A percentile compares a stretch with the other conserved stretches of the same genome.
phyloP scores from a whole-genome alignment of 2,888 invertebrate species.

The Hydrotaea cyrtoneurina region DNA sequence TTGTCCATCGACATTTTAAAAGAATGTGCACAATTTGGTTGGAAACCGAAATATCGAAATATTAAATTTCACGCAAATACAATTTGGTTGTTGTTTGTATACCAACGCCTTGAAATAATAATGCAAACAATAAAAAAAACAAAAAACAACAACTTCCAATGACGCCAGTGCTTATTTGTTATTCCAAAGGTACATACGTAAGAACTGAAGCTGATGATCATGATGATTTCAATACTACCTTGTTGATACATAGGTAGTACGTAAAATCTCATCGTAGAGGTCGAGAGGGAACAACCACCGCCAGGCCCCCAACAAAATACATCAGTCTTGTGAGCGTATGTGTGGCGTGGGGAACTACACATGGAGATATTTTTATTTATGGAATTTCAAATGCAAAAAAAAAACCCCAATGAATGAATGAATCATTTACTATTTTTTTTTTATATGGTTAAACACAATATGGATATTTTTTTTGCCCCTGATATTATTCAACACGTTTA shows the following conservation, averaged over 20 bases:
- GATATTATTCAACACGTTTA: neutral
- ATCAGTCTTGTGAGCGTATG: neutral
- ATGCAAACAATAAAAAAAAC: neutral
- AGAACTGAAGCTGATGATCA: neutral
- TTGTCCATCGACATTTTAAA: neutral
- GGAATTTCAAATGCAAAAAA: neutral
- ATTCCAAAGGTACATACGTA: neutral
- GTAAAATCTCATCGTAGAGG: conserved; percentile 10
- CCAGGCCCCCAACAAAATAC: conserved; percentile 18
- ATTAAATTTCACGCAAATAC: no score
- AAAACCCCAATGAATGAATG: neutral
- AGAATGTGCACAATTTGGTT: neutral
- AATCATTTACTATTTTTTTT: neutral
- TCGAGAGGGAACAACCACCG: neutral
- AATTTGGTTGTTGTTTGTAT: no score
- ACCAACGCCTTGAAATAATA: neutral
- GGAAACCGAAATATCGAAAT: neutral
- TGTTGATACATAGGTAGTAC: conserved; percentile 28
- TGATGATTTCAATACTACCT: no score
- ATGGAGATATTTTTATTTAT: neutral
- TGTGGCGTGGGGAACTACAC: conserved; percentile 1
- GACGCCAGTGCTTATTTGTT: neutral
- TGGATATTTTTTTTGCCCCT: neutral
- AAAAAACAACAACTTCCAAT: neutral
- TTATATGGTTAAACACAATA: no score